Conservation (phyloP, 2,797 vertebrate species). For the Morelia viridis region DNA sequence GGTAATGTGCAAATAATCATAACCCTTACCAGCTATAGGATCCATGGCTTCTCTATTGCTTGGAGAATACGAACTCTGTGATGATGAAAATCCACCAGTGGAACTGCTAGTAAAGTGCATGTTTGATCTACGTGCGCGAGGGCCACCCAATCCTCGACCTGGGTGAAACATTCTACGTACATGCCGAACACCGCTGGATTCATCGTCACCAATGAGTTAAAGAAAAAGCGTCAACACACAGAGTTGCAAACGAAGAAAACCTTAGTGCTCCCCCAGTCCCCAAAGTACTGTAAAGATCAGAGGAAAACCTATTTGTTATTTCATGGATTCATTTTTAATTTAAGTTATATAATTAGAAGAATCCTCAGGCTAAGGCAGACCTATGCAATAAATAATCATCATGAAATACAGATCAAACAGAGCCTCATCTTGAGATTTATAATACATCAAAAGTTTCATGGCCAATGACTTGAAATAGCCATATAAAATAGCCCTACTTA, state of each 20-base stretch:
- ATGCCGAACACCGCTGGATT: slow-evolving; percentile 98
- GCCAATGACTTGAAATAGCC: not conserved
- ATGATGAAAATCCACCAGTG: slow-evolving; percentile 92
- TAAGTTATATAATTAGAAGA: not conserved
- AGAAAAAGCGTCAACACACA: slow-evolving; percentile 55
- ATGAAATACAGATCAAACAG: not conserved
- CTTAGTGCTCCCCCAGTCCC: not conserved
- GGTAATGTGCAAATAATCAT: not conserved
- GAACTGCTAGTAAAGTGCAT: slow-evolving; percentile 99
- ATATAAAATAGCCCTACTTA: not conserved
- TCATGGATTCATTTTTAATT: not conserved
- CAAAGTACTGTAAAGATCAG: not conserved
- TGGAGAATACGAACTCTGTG: slow-evolving; percentile 98
- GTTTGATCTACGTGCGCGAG: slow-evolving; percentile 96
- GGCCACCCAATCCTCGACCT: slow-evolving; percentile 92
- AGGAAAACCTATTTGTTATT: not conserved
- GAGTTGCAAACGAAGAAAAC: not conserved
- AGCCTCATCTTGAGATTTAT: not conserved
- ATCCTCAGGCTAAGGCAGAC: not conserved
- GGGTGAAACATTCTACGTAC: slow-evolving; percentile 99
- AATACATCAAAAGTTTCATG: not conserved
- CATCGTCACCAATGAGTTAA: slow-evolving; percentile 87
- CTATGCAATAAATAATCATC: not conserved
- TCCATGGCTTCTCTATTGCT: slow-evolving; percentile 99
- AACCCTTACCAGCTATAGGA: slow-evolving; percentile 93